A percentile compares a stretch with the other conserved stretches of the same genome.
phyloP scores from a whole-genome alignment of 2,113 vertebrate species.

The Brachirus orientalis region DNA sequence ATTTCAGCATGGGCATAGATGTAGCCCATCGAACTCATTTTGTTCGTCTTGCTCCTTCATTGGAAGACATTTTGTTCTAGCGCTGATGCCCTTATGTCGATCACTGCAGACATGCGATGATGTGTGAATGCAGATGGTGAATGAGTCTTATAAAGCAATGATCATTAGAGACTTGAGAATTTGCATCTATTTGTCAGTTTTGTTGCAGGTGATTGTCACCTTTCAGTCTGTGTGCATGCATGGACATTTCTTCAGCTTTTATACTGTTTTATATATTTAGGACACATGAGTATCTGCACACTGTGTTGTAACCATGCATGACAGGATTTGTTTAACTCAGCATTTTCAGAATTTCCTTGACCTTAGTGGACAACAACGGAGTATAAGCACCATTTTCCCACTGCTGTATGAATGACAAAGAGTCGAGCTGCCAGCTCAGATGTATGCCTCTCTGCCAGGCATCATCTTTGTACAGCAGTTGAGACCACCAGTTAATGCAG shows the following conservation, averaged over 20 bases:
- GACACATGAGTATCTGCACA: background rate
- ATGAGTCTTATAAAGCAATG: slow-evolving; percentile 69
- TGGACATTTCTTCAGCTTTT: background rate
- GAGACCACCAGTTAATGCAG: slow-evolving; percentile 78
- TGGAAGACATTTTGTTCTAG: slow-evolving; percentile 83
- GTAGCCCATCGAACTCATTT: slow-evolving; percentile 72
- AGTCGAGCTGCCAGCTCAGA: slow-evolving; percentile 32
- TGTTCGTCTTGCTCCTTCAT: slow-evolving; percentile 63
- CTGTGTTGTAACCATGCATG: background rate
- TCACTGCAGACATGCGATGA: slow-evolving; percentile 74
- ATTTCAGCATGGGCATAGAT: slow-evolving; percentile 67
- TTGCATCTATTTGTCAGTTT: slow-evolving; percentile 44
- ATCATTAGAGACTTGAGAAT: slow-evolving; percentile 67
- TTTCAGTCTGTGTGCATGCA: slow-evolving; percentile 25
- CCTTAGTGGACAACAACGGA: slow-evolving; percentile 6
- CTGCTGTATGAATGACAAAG: slow-evolving; percentile 42
- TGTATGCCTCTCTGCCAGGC: slow-evolving; percentile 50
- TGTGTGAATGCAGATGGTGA: slow-evolving; percentile 78
- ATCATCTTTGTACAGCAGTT: slow-evolving; percentile 65
- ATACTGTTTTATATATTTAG: background rate
- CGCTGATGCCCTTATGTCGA: slow-evolving; percentile 80
- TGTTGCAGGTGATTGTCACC: slow-evolving; percentile 44
- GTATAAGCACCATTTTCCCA: slow-evolving; percentile 27
- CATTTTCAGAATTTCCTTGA: slow-evolving; percentile 7
- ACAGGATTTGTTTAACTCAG: background rate